phyloP scores from a whole-genome alignment of 2,888 invertebrate species.

The Paralinhomoeus sp. region DNA sequence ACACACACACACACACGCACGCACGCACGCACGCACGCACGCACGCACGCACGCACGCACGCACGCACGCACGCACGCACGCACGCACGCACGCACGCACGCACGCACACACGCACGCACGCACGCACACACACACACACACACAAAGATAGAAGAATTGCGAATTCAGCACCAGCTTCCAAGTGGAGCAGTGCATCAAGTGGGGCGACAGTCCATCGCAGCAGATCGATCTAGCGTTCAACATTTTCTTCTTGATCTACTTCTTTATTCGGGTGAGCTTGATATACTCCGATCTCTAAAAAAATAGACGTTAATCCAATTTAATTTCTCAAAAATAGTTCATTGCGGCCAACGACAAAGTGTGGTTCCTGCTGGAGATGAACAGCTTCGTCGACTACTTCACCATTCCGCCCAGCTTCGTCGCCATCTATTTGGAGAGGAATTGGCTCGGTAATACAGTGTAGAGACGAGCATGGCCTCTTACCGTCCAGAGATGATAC shows the following conservation, averaged over 20 bases:
- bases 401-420: constrained; percentile 99
- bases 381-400: constrained; percentile 99
- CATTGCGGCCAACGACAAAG: constrained; percentile 99
- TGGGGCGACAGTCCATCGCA: constrained; percentile 98
- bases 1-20: no score
- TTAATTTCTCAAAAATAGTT: constrained; percentile 44
- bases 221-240: constrained; percentile 99
- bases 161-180: constrained; percentile 24
- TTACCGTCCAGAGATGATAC: neutral
- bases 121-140: no score
- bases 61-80: no score
- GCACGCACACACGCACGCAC: no score
- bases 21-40: no score
- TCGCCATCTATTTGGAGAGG: constrained; percentile 97
- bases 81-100: no score
- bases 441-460: constrained; percentile 94
- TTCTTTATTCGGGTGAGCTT: constrained; percentile 87
- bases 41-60: no score
- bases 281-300: no score
- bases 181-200: constrained; percentile 83
- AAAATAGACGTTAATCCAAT: no score
- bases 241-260: constrained; percentile 99
- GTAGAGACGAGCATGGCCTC: neutral
- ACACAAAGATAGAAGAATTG: neutral
- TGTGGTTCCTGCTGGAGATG: constrained; percentile 99